Conservation (phyloP, 2,113 vertebrate genomes). For the Platycercus adscitus region DNA sequence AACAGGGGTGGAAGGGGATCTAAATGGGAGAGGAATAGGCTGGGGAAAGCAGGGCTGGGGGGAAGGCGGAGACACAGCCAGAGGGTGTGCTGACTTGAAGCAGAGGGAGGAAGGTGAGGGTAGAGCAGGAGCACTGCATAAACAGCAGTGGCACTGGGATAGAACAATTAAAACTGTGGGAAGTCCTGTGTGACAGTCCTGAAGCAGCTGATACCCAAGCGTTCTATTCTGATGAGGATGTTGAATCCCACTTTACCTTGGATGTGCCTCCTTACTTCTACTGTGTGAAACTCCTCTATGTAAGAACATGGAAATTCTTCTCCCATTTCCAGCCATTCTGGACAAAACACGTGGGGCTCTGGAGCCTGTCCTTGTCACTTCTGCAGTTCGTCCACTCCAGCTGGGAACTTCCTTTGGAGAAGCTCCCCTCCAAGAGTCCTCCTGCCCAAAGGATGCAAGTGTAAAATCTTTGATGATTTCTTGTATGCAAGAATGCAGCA, state of each 20-base stretch:
- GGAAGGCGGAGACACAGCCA: background rate
- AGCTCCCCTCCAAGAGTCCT: background rate
- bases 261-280: background rate
- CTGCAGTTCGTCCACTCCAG: background rate
- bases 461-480: background rate
- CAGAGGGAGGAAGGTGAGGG: background rate
- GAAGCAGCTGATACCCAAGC: background rate
- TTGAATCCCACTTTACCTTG: background rate
- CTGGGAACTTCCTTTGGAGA: background rate
- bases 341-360: rapidly evolving
- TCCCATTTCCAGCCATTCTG: background rate
- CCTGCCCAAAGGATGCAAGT: background rate
- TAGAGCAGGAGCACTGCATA: background rate
- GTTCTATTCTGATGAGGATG: background rate
- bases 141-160: background rate
- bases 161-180: rapidly evolving
- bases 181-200: background rate
- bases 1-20: too few species aligned
- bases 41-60: background rate
- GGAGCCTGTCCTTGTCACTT: background rate
- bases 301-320: background rate
- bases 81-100: background rate
- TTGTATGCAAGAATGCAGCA: background rate
- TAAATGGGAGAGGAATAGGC: background rate
- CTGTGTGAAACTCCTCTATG: background rate